Base-by-base conservation (phyloP, 2,888 invertebrate genomes). In the Spilarctia lutea region DNA sequence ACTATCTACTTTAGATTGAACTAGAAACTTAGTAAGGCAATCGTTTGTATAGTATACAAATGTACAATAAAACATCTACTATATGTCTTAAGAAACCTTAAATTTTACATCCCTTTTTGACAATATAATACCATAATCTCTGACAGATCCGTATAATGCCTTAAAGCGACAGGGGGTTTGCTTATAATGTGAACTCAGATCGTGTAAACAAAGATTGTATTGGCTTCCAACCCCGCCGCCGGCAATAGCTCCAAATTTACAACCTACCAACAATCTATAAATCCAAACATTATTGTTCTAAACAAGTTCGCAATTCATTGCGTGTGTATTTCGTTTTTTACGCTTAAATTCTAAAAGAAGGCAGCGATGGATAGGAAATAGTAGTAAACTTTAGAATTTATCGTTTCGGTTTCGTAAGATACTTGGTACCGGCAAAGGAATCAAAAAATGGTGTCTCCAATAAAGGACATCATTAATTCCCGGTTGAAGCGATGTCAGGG, bases 391-490 rank as follows among this genome's bases (percentile, higher is more conserved):
- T 11, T 4, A 16, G 39, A 65, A 45, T 30, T 48, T 27, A 0
- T 73, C 73, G 73, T 45, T 66, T 39, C n/a, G 68, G 71, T 76
- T 72, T 75, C 77, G 81, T n/a, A 30, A 70, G 24, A 24, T 42
- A n/a, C 65, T 68, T 70, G 30, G 79, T 85, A 81, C 72, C 73
- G 84, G 82, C 80, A 81, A 88, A 89, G 91, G 94, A 96, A 96
- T 96, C 96, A 96, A 96, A 96, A 97, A 96, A 96, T 96, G 96
- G 96, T 96, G 96, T 96, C 96, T 96, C 96, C 96, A 97, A 97
- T 97, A 97, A 97, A 96, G 96, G 96, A 94, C 96, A 96, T 97
- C 97, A 97, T 97, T 97, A 97, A 97, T 97, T 97, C 96, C 96
- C 92, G 91, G 81, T 79, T 86, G 88, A 76, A 86, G 88, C 85